phyloP scores from a whole-genome alignment of 92 coral and sea anemone genomes.

The Ricordea florida region DNA sequence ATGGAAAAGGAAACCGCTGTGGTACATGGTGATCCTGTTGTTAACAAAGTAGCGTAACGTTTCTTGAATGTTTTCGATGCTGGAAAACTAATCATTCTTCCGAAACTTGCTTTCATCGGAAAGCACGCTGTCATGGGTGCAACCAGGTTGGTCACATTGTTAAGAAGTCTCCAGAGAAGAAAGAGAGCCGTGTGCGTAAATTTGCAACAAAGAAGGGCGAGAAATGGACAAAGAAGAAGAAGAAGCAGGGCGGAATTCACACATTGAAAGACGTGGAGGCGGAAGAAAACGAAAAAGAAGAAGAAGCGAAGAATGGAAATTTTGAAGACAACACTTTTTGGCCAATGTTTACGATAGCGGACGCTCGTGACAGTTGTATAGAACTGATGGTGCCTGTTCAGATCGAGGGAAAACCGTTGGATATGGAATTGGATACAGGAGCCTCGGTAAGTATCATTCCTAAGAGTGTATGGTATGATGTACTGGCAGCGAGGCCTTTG shows the following conservation, averaged over 20 bases:
- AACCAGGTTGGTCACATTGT: slow-evolving; percentile 38
- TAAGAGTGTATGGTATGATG: slow-evolving; percentile 7
- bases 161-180: not conserved
- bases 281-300: not conserved
- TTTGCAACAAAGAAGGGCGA: not conserved
- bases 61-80: slow-evolving; percentile 51
- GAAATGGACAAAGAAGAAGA: slow-evolving; percentile 7
- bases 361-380: slow-evolving; percentile 3
- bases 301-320: not conserved
- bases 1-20: slow-evolving; percentile 42
- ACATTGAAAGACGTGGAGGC: not conserved
- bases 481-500: slow-evolving; percentile 9
- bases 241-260: slow-evolving; percentile 10
- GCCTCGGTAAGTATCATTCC: slow-evolving; percentile 43
- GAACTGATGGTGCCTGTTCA: not conserved
- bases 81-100: slow-evolving; percentile 48
- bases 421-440: slow-evolving; percentile 41
- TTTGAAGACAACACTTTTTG: not conserved
- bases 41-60: slow-evolving; percentile 4
- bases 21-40: not conserved
- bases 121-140: slow-evolving; percentile 37
- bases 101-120: slow-evolving; percentile 45
- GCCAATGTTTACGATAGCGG: slow-evolving; percentile 24
- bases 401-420: not conserved
- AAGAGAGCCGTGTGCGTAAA: too few species aligned